Base-by-base conservation (phyloP, 2,797 vertebrate genomes). In the Ctenopoma kingsleyae region DNA sequence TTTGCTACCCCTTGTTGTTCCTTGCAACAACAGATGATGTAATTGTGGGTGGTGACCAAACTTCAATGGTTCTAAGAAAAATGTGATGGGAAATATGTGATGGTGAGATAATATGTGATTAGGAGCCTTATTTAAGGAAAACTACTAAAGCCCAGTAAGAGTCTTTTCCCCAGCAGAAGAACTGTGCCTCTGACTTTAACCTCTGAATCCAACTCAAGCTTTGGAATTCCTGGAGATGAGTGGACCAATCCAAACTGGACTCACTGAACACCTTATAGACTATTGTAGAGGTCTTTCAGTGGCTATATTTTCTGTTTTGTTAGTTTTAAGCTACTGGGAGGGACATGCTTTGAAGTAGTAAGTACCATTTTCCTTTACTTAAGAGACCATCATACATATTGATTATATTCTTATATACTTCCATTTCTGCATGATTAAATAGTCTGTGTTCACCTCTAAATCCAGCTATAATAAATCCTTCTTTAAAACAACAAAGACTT, bases 321-420 rank as follows among this genome's bases (percentile, higher is more conserved):
- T 30, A 1, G 7, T 30, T 49, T 65, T 19, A 41, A 57, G 46
- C 23, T 22, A 49, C 40, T 59, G 46, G 2, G 6, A 80, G 35
- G 44, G 20, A 40, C 43, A 62, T 16, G 9, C 32, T 63, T 71
- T 74, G 30, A 86, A 73, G 55, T 38, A 47, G 60, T 58, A 51
- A 76, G 67, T 56, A 46, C 20, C 7, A 60, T 67, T 80, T 78
- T 9, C 54, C 64, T 69, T 44, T 71, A 69, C 52, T 80, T 58
- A 69, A 72, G 70, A 74, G 66, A 74, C 58, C 65, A 72, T 64
- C 19, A 22, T 40, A 66, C 47, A 68, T 72, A 64, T 51, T 79
- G 66, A 77, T 82, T 47, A 78, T 55, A 77, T 58, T 63, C 62
- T 61, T 81, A 81, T 57, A 78, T 79, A 67, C 41, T 74, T 61